phyloP scores from a whole-genome alignment of 2,888 invertebrate species.

The Tubulanus polymorphus region DNA sequence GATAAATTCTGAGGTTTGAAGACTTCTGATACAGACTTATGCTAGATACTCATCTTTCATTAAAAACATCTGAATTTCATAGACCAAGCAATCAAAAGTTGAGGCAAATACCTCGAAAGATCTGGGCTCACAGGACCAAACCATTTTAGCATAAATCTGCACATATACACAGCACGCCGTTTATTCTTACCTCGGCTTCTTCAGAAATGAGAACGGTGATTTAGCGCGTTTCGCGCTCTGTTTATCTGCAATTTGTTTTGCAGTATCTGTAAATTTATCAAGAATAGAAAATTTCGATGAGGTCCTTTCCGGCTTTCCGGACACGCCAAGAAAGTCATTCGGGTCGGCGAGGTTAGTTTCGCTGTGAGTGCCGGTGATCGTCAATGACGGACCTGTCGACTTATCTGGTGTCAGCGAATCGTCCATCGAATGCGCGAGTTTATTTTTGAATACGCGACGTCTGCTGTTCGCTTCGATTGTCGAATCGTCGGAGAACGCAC shows the following conservation, averaged over 20 bases:
- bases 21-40: too few species aligned
- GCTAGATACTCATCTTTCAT: too few species aligned
- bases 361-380: slow-evolving; percentile 52
- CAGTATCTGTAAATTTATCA: slow-evolving; percentile 35
- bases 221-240: slow-evolving; percentile 15
- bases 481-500: too few species aligned
- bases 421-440: slow-evolving; percentile 53
- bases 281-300: slow-evolving; percentile 39
- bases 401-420: slow-evolving; percentile 30
- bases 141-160: too few species aligned
- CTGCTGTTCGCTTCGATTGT: background rate
- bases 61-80: too few species aligned
- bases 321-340: slow-evolving; percentile 58
- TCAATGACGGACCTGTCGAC: slow-evolving; percentile 17
- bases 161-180: too few species aligned
- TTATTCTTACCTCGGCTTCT: slow-evolving; percentile 59
- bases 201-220: slow-evolving; percentile 74
- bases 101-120: too few species aligned
- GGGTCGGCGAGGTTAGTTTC: slow-evolving; percentile 34
- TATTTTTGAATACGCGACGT: background rate
- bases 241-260: slow-evolving; percentile 20
- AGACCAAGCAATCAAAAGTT: too few species aligned
- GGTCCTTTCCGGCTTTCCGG: slow-evolving; percentile 61
- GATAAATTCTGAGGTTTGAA: too few species aligned
- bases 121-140: too few species aligned